Conservation (phyloP, 2,888 invertebrate species). For the Trachelus stipa region DNA sequence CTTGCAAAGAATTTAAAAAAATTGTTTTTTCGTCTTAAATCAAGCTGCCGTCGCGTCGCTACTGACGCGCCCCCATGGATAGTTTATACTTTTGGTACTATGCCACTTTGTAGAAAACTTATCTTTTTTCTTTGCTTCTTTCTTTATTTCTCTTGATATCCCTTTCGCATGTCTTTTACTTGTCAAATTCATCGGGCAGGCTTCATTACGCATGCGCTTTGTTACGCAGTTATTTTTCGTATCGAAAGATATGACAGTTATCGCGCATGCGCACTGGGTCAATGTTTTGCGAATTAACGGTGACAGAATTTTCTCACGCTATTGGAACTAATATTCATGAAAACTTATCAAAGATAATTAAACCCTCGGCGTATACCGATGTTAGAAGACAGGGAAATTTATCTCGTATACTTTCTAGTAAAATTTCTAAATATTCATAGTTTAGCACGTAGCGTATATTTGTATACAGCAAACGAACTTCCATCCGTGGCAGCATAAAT, state of each 20-base stretch:
- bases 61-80: not conserved
- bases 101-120: not conserved
- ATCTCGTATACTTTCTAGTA: constrained; percentile 13
- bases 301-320: not conserved
- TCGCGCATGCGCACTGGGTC: not conserved
- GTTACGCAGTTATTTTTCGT: not conserved
- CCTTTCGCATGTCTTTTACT: not conserved
- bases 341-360: not conserved
- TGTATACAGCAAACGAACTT: constrained; percentile 26
- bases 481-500: constrained; percentile 36
- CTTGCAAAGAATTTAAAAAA: not conserved
- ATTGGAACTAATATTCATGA: not conserved
- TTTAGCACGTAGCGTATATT: not conserved
- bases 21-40: not conserved
- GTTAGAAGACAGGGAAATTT: not conserved
- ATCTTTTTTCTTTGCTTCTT: not conserved
- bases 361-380: not conserved
- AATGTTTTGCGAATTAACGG: not conserved
- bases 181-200: not conserved
- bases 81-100: not conserved
- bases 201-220: not conserved
- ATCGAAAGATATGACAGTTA: not conserved
- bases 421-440: constrained; percentile 43
- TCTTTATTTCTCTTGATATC: not conserved
- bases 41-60: not conserved